Percentiles rank a stretch among this genome's conserved stretches.
These are phyloP conservation scores for Sarcophaga subvicina DNA, from an alignment of 2,888 invertebrate species.

Conservation along the genomic window DNA sequence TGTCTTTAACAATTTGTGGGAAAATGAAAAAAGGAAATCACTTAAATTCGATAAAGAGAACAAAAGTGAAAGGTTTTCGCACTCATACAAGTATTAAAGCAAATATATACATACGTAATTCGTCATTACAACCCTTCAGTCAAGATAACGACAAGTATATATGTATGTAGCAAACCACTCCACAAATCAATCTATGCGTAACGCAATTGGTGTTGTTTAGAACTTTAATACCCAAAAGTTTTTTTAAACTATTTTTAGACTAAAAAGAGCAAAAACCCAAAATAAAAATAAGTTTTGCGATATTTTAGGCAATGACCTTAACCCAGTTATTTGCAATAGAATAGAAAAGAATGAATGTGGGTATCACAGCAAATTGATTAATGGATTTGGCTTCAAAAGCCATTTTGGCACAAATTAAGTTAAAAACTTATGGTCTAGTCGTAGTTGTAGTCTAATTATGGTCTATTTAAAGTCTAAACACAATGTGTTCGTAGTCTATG, in stretches of 20 bases:
- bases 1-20: slow-evolving; percentile 3
- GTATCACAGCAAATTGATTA: neutral
- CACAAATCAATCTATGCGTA: no score
- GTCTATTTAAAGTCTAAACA: neutral
- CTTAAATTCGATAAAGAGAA: neutral
- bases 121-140: no score
- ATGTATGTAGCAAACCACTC: no score
- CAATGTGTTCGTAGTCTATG: neutral
- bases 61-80: neutral
- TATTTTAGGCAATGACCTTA: slow-evolving; percentile 10
- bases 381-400: neutral
- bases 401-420: no score
- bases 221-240: neutral
- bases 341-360: no score
- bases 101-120: no score
- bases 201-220: neutral
- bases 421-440: neutral
- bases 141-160: no score
- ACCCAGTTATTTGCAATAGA: neutral
- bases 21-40: neutral
- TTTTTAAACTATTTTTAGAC: neutral
- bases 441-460: neutral
- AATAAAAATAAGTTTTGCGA: neutral
- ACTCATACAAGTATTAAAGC: neutral
- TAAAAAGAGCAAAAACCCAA: neutral